These are phyloP conservation scores for Sandelia bainsii DNA, from an alignment of 2,797 vertebrate species.

Conservation along the genomic window DNA sequence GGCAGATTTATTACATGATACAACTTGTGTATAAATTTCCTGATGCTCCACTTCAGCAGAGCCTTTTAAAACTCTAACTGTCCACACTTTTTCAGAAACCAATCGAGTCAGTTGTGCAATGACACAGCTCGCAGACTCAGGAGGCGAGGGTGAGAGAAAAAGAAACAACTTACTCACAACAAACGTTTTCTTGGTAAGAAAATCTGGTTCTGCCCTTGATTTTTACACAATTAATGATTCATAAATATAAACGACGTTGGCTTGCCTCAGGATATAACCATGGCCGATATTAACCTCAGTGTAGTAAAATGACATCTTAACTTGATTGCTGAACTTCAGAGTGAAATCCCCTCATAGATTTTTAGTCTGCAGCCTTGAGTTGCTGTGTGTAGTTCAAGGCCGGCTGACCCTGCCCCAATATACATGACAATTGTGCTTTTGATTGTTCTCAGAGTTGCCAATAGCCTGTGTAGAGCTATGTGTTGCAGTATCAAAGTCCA, in stretches of 20 bases:
- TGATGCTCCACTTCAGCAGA: constrained; percentile 38
- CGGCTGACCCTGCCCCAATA: background rate
- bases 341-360: constrained; percentile 44
- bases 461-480: background rate
- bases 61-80: constrained; percentile 21
- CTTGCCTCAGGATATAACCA: constrained; percentile 37
- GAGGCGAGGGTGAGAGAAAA: constrained; percentile 9
- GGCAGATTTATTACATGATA: constrained; percentile 7
- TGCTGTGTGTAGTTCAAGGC: background rate
- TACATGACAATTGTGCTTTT: background rate
- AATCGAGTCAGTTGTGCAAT: constrained; percentile 26
- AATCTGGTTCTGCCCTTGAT: constrained; percentile 26
- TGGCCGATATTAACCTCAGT: constrained; percentile 57
- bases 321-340: constrained; percentile 35
- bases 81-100: constrained; percentile 14
- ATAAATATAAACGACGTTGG: constrained; percentile 60
- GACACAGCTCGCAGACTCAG: constrained; percentile 19
- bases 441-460: constrained; percentile 1
- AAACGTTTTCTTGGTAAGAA: constrained; percentile 11
- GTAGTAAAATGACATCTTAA: constrained; percentile 31
- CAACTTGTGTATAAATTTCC: constrained; percentile 12
- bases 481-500: too few species aligned
- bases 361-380: constrained; percentile 21
- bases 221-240: constrained; percentile 61
- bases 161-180: constrained; percentile 19